A percentile compares a stretch with the other conserved stretches of the same genome.
Conservation (phyloP, 2,113 vertebrate species). For the Cryptotis parvus region DNA sequence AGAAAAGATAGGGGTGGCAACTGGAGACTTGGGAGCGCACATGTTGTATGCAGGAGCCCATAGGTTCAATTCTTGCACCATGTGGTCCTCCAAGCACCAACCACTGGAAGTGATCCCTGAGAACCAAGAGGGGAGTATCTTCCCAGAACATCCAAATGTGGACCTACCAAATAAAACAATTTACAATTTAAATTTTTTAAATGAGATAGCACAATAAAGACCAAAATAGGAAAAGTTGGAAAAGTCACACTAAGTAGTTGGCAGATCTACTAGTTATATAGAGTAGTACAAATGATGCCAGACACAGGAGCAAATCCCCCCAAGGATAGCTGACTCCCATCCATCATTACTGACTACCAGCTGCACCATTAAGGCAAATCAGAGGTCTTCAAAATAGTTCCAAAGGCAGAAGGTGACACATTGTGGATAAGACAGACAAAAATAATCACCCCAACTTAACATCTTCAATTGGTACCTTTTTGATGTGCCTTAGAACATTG, state of each 20-base stretch:
- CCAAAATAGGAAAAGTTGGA: conserved; percentile 52
- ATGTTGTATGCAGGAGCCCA: too few relatives aligned
- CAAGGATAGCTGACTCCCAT: not conserved
- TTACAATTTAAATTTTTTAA: too few relatives aligned
- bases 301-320: not conserved
- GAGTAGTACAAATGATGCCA: not conserved
- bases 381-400: conserved; percentile 34
- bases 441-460: conserved; percentile 21
- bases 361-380: not conserved
- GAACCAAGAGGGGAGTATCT: too few relatives aligned
- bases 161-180: too few relatives aligned
- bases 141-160: too few relatives aligned
- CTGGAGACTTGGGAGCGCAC: too few relatives aligned
- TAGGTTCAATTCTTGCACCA: too few relatives aligned
- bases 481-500: not conserved
- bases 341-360: not conserved
- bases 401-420: not conserved
- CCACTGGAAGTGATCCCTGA: too few relatives aligned
- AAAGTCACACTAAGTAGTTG: not conserved
- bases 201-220: conserved; percentile 33
- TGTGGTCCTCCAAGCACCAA: too few relatives aligned
- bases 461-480: not conserved
- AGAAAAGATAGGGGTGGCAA: too few relatives aligned
- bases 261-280: not conserved
- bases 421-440: not conserved